A percentile compares a stretch with the other conserved stretches of the same genome.
These are phyloP conservation scores for Myotis lucifugus DNA, from an alignment of 2,113 vertebrate genomes.

Conservation along the genomic window DNA sequence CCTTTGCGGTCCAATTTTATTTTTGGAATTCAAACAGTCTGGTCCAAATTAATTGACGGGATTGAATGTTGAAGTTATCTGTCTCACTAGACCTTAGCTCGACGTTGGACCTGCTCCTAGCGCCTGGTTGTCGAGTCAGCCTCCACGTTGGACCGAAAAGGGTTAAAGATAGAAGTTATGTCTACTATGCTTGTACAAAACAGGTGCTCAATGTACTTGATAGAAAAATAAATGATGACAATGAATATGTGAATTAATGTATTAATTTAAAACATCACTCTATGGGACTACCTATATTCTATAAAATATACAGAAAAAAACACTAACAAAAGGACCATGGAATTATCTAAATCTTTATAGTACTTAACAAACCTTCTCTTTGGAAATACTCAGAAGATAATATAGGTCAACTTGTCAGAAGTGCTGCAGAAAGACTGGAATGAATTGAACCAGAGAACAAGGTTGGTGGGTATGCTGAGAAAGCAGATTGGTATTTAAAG, in stretches of 20 bases:
- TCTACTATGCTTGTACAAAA: neutral
- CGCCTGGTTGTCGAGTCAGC: no score
- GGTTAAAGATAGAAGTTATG: neutral
- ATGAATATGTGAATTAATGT: constrained; percentile 1
- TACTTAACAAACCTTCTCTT: constrained; percentile 20
- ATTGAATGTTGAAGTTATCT: no score
- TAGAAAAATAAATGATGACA: neutral
- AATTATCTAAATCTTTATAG: neutral
- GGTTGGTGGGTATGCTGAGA: neutral
- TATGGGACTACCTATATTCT: neutral
- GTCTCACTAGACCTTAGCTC: no score
- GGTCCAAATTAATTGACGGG: no score
- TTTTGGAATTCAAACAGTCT: no score
- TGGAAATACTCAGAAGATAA: constrained; percentile 22
- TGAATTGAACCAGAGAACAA: neutral
- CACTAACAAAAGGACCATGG: neutral
- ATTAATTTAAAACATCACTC: constrained; percentile 38
- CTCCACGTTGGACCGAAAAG: no score
- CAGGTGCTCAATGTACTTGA: neutral
- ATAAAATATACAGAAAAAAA: neutral
- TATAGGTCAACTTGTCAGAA: constrained; percentile 9
- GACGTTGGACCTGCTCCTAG: no score
- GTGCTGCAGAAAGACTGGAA: neutral
- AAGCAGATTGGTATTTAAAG: neutral
- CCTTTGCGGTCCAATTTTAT: no score